Conservation (phyloP, 2,797 vertebrate species). For the Australoheros facetus region DNA sequence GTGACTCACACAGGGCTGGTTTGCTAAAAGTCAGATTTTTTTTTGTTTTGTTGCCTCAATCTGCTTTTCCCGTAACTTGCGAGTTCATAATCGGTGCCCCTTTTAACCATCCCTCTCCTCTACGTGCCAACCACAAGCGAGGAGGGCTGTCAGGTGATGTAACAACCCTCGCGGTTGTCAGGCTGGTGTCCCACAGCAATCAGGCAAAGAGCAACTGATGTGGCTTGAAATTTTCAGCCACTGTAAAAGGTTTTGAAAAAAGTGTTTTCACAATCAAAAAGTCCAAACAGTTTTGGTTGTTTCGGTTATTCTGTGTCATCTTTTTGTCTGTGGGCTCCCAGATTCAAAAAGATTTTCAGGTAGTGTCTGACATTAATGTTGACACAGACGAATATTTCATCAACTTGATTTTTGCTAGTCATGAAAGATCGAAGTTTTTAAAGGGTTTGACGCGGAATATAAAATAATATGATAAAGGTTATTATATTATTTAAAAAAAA, state of each 20-base stretch:
- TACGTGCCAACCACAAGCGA: not conserved
- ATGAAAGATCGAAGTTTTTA: not conserved
- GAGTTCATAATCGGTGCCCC: not conserved
- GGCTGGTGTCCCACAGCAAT: not conserved
- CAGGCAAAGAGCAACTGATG: not conserved
- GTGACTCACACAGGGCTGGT: conserved; percentile 25
- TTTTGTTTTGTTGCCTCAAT: not conserved
- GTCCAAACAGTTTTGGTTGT: not conserved
- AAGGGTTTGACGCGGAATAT: not conserved
- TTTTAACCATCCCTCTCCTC: not conserved
- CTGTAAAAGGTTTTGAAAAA: not conserved
- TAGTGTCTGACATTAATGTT: not conserved
- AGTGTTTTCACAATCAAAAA: not conserved
- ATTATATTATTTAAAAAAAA: not conserved
- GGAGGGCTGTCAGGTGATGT: not conserved
- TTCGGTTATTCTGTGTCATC: not conserved
- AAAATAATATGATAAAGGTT: not conserved
- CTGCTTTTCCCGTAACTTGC: conserved; percentile 4
- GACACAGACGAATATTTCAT: not conserved
- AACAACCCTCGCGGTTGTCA: not conserved
- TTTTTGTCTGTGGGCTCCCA: not conserved
- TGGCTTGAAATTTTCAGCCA: not conserved
- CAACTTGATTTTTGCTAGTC: not conserved
- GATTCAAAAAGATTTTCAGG: not conserved
- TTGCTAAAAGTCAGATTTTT: not conserved